A percentile compares a stretch with the other conserved stretches of the same genome.
These are phyloP conservation scores for Blastobasis lacticolella DNA, from an alignment of 2,888 invertebrate genomes.

Conservation along the genomic window DNA sequence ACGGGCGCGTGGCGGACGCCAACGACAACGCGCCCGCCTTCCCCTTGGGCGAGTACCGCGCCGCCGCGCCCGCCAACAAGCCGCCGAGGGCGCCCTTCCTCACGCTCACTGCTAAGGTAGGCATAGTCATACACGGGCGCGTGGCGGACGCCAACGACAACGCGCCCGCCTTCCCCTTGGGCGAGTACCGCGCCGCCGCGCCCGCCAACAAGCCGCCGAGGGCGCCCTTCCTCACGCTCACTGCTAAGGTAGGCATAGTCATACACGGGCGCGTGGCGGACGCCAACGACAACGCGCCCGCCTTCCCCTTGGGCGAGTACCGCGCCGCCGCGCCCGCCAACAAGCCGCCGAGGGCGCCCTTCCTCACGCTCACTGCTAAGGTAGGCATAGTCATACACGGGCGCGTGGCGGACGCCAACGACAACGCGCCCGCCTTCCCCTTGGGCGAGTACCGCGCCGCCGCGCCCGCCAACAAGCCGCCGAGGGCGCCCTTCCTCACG, in stretches of 20 bases:
- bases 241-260: too few relatives aligned
- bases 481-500: constrained; percentile 60
- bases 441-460: constrained; percentile 85
- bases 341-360: constrained; percentile 41
- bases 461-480: constrained; percentile 68
- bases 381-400: too few relatives aligned
- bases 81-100: constrained; percentile 48
- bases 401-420: constrained; percentile 88
- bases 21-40: constrained; percentile 90
- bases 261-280: constrained; percentile 88
- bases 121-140: too few relatives aligned
- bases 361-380: constrained; percentile 80
- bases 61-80: constrained; percentile 75
- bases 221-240: constrained; percentile 76
- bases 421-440: constrained; percentile 85
- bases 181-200: constrained; percentile 85
- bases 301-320: constrained; percentile 84
- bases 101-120: constrained; percentile 81
- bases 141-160: constrained; percentile 91
- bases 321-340: constrained; percentile 79
- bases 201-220: constrained; percentile 57
- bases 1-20: constrained; percentile 85
- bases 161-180: constrained; percentile 82
- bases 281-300: constrained; percentile 88
- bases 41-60: constrained; percentile 83